Base-by-base conservation (phyloP, 2,113 vertebrate species). In the Myrmophylax atrothorax region DNA sequence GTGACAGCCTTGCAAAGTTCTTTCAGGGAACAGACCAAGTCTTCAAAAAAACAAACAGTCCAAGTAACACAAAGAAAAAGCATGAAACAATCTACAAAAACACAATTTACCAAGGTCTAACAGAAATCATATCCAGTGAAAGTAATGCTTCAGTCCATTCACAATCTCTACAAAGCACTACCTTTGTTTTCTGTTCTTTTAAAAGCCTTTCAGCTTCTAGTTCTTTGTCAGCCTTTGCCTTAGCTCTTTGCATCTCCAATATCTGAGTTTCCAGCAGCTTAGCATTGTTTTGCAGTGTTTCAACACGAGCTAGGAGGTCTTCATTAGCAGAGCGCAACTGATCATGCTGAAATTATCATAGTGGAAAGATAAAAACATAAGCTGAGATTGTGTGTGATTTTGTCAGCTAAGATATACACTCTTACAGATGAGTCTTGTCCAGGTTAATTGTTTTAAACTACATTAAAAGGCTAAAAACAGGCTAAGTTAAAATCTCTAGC, bases 171-270 rank as follows among this genome's bases (percentile, higher is more conserved):
- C 25, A 18, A 63, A 87, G 13, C 44, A 76, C 70, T 98, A 99
- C 99, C 99, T 99, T 99, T 44, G 98, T 97, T 89, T 99, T 99
- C 93, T 99, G 99, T 35, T 99, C 99, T 95, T 98, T 99, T 44
- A 99, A 95, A 79, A 98, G 91, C 92, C 97, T 98, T 96, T 99
- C 99, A 44, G 98, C 96, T 96, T 99, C 98, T 33, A 99, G 95
- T 50, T 99, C 99, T 97, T 98, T 98, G 40, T 99, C 99, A 63
- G 97, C 81, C 74, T 95, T 95, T 79, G 96, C 93, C 86, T 98
- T 98, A 37, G 98, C 98, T 97, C 69, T 99, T 72, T 98, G 98
- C 20, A 97, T 92, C 87, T 99, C 99, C 94, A 99, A 96, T 89
- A 98, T 97, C 88, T 99, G 99, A 33, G 92, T 55, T 97, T 99